Percentiles rank a stretch among this genome's conserved stretches.
phyloP scores from a whole-genome alignment of 2,797 vertebrate species.

The Rhadinocentrus ornatus region DNA sequence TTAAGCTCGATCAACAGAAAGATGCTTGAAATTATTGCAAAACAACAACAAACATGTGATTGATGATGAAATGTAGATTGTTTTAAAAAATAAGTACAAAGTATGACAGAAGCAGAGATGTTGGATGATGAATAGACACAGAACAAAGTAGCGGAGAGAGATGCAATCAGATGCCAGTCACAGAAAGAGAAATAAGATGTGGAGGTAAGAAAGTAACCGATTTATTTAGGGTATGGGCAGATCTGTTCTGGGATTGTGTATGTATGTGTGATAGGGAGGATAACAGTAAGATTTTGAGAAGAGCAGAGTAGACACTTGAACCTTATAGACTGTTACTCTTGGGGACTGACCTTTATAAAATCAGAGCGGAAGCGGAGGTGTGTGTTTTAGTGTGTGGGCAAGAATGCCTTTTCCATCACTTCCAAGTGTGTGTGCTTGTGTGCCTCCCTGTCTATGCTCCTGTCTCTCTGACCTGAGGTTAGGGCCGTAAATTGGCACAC shows the following conservation, averaged over 20 bases:
- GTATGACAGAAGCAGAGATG: slow-evolving; percentile 2
- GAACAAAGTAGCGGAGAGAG: slow-evolving; percentile 7
- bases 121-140: background rate
- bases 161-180: slow-evolving; percentile 12
- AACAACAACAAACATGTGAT: background rate
- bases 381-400: slow-evolving; percentile 17
- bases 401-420: slow-evolving; percentile 15
- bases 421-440: slow-evolving; percentile 20
- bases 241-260: slow-evolving; percentile 35
- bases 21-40: too few species aligned
- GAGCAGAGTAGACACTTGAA: slow-evolving; percentile 56
- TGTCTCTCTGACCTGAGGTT: slow-evolving; percentile 64
- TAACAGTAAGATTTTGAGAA: slow-evolving; percentile 52
- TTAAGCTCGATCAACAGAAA: too few species aligned
- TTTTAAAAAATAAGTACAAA: slow-evolving; percentile 9
- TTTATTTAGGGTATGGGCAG: slow-evolving; percentile 56
- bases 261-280: slow-evolving; percentile 9
- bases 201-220: slow-evolving; percentile 31
- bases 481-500: slow-evolving; percentile 71
- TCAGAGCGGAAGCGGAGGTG: slow-evolving; percentile 52
- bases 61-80: slow-evolving; percentile 10
- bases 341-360: slow-evolving; percentile 72
- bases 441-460: slow-evolving; percentile 29
- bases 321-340: slow-evolving; percentile 54
- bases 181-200: slow-evolving; percentile 18